Percentiles rank a stretch among this genome's conserved stretches.
Conservation (phyloP, 2,113 vertebrate species). For the Clarias gariepinus region DNA sequence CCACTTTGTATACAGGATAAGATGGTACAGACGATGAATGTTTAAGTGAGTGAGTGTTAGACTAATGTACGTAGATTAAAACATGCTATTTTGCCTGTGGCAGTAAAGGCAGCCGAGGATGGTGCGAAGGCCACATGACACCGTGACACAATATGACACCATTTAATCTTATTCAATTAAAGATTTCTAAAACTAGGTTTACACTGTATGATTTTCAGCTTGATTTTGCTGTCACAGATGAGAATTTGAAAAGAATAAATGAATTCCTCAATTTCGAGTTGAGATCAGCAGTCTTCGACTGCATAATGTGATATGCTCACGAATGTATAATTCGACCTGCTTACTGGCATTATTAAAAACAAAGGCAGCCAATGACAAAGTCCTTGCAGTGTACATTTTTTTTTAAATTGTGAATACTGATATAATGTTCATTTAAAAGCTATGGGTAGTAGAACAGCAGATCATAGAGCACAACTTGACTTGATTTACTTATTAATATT, state of each 20-base stretch:
- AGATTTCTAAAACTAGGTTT: background rate
- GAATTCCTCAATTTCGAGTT: background rate
- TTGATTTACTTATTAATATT: conserved; percentile 1
- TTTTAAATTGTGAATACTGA: background rate
- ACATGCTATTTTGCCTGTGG: background rate
- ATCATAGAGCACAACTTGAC: background rate
- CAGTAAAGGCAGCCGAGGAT: background rate
- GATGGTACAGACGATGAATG: no score
- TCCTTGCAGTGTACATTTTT: background rate
- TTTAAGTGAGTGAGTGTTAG: no score
- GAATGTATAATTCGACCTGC: background rate
- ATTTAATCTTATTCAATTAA: background rate
- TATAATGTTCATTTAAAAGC: background rate
- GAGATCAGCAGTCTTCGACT: background rate
- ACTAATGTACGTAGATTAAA: no score
- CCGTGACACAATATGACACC: background rate
- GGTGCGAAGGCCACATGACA: background rate
- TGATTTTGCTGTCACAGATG: background rate
- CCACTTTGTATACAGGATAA: no score
- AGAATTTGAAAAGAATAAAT: background rate
- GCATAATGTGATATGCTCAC: background rate
- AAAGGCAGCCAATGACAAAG: background rate
- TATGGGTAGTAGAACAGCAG: background rate
- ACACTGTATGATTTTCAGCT: background rate
- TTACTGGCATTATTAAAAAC: background rate